These are phyloP conservation scores for Morelia viridis DNA, from an alignment of 2,797 vertebrate species.

Conservation along the genomic window DNA sequence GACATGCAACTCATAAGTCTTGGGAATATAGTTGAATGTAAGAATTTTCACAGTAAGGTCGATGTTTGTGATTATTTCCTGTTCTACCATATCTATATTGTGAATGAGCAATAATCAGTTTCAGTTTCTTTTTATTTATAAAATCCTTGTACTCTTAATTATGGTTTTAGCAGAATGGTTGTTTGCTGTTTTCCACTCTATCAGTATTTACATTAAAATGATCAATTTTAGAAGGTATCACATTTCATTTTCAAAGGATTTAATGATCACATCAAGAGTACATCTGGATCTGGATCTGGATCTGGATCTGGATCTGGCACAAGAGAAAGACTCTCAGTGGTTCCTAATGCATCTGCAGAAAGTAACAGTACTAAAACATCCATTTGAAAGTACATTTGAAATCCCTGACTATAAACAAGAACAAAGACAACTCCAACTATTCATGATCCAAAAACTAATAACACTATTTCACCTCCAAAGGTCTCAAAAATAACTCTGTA, in stretches of 20 bases:
- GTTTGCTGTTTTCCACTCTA: constrained; percentile 69
- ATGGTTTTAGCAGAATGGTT: constrained; percentile 68
- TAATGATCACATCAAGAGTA: background rate
- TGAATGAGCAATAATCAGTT: constrained; percentile 54
- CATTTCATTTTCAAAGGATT: constrained; percentile 34
- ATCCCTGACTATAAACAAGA: background rate
- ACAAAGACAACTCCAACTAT: background rate
- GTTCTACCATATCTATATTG: constrained; percentile 30
- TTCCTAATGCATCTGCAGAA: background rate
- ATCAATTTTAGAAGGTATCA: constrained; percentile 49
- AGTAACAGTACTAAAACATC: constrained; percentile 41
- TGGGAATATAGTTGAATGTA: constrained; percentile 18
- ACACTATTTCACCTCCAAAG: background rate
- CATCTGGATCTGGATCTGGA: background rate
- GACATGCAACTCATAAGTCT: background rate
- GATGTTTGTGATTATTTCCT: constrained; percentile 47
- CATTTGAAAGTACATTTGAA: constrained; percentile 31
- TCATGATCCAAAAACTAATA: background rate
- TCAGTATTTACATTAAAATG: constrained; percentile 61
- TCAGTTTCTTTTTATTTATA: constrained; percentile 47
- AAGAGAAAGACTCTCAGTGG: background rate
- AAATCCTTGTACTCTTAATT: constrained; percentile 69
- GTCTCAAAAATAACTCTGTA: background rate
- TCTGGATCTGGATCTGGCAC: constrained; percentile 35
- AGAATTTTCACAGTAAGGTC: constrained; percentile 5